These are phyloP conservation scores for Antechinus flavipes DNA, from an alignment of 2,113 vertebrate genomes.

Conservation along the genomic window DNA sequence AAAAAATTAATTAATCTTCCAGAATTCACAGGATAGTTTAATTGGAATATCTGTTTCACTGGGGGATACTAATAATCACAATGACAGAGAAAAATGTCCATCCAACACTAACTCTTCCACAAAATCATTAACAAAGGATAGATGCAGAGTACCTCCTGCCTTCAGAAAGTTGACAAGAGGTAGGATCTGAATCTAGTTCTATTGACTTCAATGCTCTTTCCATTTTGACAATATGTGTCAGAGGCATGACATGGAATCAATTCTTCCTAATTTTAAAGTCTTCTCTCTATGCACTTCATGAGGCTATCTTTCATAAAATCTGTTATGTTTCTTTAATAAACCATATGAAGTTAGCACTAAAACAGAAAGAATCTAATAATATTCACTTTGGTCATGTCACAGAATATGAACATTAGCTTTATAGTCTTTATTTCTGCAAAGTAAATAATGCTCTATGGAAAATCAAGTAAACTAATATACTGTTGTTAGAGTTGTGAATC, in stretches of 20 bases:
- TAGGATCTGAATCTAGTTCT: not conserved
- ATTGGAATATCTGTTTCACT: not conserved
- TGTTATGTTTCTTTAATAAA: not conserved
- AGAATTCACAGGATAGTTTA: not conserved
- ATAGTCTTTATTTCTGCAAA: not conserved
- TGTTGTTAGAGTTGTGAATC: not conserved
- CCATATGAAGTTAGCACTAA: not conserved
- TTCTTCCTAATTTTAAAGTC: not conserved
- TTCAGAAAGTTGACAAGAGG: not conserved
- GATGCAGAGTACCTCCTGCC: not conserved
- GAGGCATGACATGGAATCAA: not conserved
- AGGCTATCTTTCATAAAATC: not conserved
- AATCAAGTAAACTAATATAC: not conserved
- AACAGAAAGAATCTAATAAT: not conserved
- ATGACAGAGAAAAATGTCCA: not conserved
- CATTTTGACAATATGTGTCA: not conserved
- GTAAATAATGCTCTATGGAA: not conserved
- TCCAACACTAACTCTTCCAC: not conserved
- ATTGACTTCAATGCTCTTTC: not conserved
- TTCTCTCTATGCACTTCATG: not conserved
- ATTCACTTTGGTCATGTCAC: not conserved
- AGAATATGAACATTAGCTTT: not conserved
- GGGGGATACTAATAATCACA: not conserved
- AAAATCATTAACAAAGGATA: not conserved
- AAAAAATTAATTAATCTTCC: not conserved